These are phyloP conservation scores for Takifugu ocellatus DNA, from an alignment of 2,797 vertebrate genomes.

Conservation along the genomic window DNA sequence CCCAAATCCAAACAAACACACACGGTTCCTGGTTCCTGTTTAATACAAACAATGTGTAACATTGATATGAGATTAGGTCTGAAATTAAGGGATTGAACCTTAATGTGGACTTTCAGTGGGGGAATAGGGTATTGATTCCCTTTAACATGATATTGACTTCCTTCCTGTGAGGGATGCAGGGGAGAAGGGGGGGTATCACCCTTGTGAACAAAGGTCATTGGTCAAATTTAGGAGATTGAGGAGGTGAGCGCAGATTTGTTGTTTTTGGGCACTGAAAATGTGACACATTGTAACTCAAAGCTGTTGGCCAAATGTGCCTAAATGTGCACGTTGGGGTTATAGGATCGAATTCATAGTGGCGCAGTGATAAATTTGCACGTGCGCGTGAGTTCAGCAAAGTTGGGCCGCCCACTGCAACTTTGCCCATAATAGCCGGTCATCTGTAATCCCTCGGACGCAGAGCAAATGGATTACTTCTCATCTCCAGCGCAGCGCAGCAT, in stretches of 20 bases:
- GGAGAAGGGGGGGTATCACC: slow-evolving; percentile 46
- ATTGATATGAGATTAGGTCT: slow-evolving; percentile 45
- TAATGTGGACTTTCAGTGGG: slow-evolving; percentile 54
- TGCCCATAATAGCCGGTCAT: slow-evolving; percentile 14
- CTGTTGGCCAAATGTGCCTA: too few relatives aligned
- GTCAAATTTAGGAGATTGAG: slow-evolving; percentile 43
- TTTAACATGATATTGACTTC: slow-evolving; percentile 72
- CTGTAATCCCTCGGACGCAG: slow-evolving; percentile 27
- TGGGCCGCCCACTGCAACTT: too few relatives aligned
- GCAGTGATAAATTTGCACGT: too few relatives aligned
- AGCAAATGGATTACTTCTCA: slow-evolving; percentile 61
- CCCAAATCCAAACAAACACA: not conserved
- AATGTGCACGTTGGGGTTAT: too few relatives aligned
- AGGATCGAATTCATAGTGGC: too few relatives aligned
- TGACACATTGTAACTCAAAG: too few relatives aligned
- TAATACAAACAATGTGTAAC: slow-evolving; percentile 25
- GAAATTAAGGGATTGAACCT: slow-evolving; percentile 50
- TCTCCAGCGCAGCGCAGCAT: slow-evolving; percentile 51
- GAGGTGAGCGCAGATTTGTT: slow-evolving; percentile 36
- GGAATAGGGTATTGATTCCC: slow-evolving; percentile 71
- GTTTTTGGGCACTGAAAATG: not conserved
- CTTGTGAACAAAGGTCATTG: slow-evolving; percentile 69
- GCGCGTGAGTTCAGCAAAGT: too few relatives aligned
- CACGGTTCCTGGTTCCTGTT: not conserved
- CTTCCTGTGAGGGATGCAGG: slow-evolving; percentile 56